phyloP scores from a whole-genome alignment of 1,140 invertebrate genomes.

The Scaptomyza pallida region DNA sequence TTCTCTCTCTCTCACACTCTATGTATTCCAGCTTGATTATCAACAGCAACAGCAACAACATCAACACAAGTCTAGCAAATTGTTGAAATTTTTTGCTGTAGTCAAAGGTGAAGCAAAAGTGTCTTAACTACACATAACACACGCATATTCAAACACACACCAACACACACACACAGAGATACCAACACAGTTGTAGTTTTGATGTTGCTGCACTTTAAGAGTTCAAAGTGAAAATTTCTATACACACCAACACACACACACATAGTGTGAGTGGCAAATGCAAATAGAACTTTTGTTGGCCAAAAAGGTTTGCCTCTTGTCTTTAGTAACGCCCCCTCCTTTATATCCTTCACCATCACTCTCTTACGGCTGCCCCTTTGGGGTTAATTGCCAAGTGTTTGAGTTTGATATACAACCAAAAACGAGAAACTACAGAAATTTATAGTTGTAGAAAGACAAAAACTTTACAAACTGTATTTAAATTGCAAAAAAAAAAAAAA shows the following conservation, averaged over 20 bases:
- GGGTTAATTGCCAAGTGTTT: slow-evolving; percentile 44
- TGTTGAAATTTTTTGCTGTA: slow-evolving; percentile 54
- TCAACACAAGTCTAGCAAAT: slow-evolving; percentile 52
- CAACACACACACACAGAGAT: slow-evolving; percentile 9
- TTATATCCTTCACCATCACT: background rate
- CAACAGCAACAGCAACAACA: slow-evolving; percentile 33
- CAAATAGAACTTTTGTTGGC: slow-evolving; percentile 38
- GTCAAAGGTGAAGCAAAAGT: slow-evolving; percentile 63
- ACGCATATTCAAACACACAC: slow-evolving; percentile 5
- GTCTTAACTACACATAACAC: slow-evolving; percentile 50
- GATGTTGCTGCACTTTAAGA: slow-evolving; percentile 13
- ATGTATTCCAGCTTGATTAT: slow-evolving; percentile 64
- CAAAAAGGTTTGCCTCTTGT: slow-evolving; percentile 9
- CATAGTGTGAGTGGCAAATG: background rate
- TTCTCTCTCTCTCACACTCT: no score
- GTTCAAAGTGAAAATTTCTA: slow-evolving; percentile 41
- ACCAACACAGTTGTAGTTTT: slow-evolving; percentile 10
- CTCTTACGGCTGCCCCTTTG: slow-evolving; percentile 3
- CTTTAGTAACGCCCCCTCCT: background rate
- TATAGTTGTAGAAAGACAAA: background rate
- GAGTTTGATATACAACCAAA: slow-evolving; percentile 27
- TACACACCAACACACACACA: slow-evolving; percentile 20
- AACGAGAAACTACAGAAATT: background rate
- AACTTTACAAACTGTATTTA: slow-evolving; percentile 14
- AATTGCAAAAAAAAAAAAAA: slow-evolving; percentile 11